Percentiles rank a stretch among this genome's conserved stretches.
Conservation (phyloP, 2,797 vertebrate species). For the Eulemur coronatus region DNA sequence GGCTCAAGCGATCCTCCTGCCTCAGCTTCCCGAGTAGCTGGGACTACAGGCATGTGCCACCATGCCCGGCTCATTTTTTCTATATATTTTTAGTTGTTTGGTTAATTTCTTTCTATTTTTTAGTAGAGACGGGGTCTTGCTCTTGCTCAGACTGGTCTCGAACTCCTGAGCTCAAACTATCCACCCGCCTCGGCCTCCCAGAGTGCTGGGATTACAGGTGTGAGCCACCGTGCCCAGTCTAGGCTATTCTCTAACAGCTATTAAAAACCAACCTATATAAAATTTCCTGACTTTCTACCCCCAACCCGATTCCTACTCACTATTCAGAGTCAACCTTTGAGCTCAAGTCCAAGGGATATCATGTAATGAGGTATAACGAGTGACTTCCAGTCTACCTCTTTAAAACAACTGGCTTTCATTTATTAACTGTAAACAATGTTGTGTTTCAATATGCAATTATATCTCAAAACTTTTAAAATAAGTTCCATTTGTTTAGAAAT, state of each 20-base stretch:
- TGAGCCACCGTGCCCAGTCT: too few species aligned
- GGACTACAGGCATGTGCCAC: too few species aligned
- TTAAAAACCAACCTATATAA: neutral
- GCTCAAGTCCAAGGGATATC: neutral
- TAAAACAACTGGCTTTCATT: neutral
- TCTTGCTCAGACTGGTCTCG: too few species aligned
- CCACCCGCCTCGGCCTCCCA: too few species aligned
- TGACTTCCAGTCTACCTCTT: neutral
- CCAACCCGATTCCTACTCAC: neutral
- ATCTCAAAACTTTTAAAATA: slow-evolving; percentile 24
- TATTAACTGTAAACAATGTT: slow-evolving; percentile 30
- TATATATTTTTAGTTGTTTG: too few species aligned
- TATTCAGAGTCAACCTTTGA: neutral
- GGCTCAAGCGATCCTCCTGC: too few species aligned
- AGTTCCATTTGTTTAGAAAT: neutral
- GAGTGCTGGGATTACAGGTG: too few species aligned
- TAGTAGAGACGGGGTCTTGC: too few species aligned
- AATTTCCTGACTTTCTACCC: accelerated
- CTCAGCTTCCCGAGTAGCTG: too few species aligned
- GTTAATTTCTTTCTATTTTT: too few species aligned
- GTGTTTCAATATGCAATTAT: neutral
- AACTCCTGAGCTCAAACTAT: too few species aligned
- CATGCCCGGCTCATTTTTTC: too few species aligned
- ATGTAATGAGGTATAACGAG: neutral
- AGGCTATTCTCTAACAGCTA: neutral